Evolutionary conservation across 2,113 vertebrate genomes (phyloP), one percentile per base, ranked within the genome.

Genomic region (Physeter macrocephalus): DNA sequence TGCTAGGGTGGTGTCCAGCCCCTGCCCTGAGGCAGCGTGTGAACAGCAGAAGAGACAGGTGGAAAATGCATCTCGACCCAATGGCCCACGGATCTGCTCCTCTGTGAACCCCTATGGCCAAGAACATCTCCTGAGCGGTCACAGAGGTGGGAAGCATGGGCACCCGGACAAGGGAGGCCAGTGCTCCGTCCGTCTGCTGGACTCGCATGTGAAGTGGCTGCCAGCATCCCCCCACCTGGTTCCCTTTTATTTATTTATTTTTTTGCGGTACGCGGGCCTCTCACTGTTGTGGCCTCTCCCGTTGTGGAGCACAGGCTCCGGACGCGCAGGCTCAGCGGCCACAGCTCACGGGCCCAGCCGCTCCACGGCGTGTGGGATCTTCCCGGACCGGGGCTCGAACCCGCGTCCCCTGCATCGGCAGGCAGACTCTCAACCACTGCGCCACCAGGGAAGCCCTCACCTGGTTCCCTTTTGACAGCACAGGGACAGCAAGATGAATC

Each of bases 21-120:
- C 92, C 71, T 29, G 61, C 62, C 74, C 66, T 18, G 43, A 61
- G 69, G 69, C 17, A 49, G 39, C 5, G 0, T n/a, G 54, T 46
- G 43, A 92, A 52, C 13, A 0, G 62, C 62, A 12, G 61, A 59
- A 82, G 54, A 71, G 36, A 74, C 54, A 61, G 18, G 39, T 46
- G 21, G 57, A 20, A 72, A 74, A 29, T 27, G 4, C 64, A 86
- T 23, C 4, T 2, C 4, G 0, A 88, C n/a, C 20, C 23, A 5
- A 3, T 0, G 3, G 43, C 20, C 1, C 1, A 23, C 0, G 8
- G 41, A 31, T 15, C 14, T 34, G 46, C 5, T 36, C 57, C 52
- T 77, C 49, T 18, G 41, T 34, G 75, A 54, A 54, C 31, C 17
- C 9, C 2, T 17, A 75, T 20, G 72, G 62, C 64, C 80, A 23